Evolutionary conservation across 1,140 invertebrate genomes (phyloP).

Genomic region (Lamellibrachia luymesi): DNA sequence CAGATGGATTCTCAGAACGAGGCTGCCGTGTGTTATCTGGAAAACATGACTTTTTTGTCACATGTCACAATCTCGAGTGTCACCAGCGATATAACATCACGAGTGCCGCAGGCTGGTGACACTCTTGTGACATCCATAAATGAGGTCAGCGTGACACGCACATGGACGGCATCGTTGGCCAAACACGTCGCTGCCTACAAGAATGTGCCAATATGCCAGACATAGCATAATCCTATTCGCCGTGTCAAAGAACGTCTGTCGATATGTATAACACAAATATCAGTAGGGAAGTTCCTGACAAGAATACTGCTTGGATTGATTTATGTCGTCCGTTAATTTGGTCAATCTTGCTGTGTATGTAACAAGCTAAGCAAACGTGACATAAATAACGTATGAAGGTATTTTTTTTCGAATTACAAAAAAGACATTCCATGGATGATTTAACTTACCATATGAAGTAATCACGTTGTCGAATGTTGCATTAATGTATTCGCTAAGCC

Average conservation of each 20-base stretch:
- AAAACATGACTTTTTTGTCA: too few species aligned
- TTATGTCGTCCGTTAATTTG: background rate
- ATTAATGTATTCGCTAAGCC: background rate
- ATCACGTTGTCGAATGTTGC: background rate
- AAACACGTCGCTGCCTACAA: background rate
- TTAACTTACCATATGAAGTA: background rate
- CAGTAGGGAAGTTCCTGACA: too few species aligned
- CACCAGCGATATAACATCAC: too few species aligned
- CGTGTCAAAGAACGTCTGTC: background rate
- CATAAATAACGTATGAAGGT: background rate
- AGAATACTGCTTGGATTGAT: too few species aligned
- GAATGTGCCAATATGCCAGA: background rate
- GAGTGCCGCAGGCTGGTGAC: too few species aligned
- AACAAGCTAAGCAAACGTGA: background rate
- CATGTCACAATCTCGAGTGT: too few species aligned
- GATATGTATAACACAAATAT: background rate
- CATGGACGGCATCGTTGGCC: background rate
- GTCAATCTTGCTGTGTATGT: background rate
- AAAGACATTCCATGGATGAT: background rate
- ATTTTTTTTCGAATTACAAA: background rate
- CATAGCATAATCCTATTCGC: background rate
- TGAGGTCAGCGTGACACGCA: background rate
- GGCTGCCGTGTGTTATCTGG: too few species aligned
- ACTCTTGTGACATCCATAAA: background rate
- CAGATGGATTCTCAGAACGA: too few species aligned